These are phyloP conservation scores for Brachionus sp. DNA, from an alignment of 1,140 invertebrate species.

Conservation along the genomic window DNA sequence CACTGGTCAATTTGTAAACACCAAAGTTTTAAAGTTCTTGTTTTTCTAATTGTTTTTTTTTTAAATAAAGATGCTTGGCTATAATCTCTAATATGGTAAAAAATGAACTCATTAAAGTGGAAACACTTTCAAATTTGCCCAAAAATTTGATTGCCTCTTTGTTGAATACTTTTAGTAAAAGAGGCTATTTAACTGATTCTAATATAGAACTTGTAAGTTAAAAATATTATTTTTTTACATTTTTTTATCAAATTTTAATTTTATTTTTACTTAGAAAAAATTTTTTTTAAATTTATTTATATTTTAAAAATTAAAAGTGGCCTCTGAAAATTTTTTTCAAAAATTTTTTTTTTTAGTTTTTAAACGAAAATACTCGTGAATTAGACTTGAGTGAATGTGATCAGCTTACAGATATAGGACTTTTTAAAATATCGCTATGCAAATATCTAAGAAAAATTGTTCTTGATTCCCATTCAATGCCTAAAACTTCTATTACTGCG, in stretches of 20 bases:
- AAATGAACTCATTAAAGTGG: not conserved
- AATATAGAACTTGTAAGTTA: slow-evolving; percentile 30
- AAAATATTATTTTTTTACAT: not conserved
- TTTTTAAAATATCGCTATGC: not conserved
- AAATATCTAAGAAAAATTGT: slow-evolving; percentile 21
- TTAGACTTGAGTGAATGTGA: slow-evolving; percentile 43
- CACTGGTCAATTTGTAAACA: not conserved
- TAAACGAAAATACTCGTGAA: slow-evolving; percentile 14
- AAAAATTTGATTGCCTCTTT: slow-evolving; percentile 11
- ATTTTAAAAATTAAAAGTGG: too few species aligned
- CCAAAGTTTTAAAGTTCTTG: not conserved
- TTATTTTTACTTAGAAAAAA: not conserved
- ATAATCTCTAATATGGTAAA: not conserved
- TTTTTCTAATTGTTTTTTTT: not conserved
- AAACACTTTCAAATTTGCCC: not conserved
- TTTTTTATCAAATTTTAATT: not conserved
- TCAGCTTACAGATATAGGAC: slow-evolving; percentile 5
- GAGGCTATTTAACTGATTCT: slow-evolving; percentile 30
- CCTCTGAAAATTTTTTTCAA: too few species aligned
- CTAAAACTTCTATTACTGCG: not conserved
- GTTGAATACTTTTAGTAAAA: slow-evolving; percentile 20
- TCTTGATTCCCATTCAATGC: slow-evolving; percentile 3
- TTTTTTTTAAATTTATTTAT: too few species aligned
- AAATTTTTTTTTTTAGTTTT: slow-evolving; percentile 24
- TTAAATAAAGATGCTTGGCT: not conserved